A percentile compares a stretch with the other conserved stretches of the same genome.
These are phyloP conservation scores for Phrynocephalus guinanensis DNA, from an alignment of 2,797 vertebrate species.

Conservation along the genomic window DNA sequence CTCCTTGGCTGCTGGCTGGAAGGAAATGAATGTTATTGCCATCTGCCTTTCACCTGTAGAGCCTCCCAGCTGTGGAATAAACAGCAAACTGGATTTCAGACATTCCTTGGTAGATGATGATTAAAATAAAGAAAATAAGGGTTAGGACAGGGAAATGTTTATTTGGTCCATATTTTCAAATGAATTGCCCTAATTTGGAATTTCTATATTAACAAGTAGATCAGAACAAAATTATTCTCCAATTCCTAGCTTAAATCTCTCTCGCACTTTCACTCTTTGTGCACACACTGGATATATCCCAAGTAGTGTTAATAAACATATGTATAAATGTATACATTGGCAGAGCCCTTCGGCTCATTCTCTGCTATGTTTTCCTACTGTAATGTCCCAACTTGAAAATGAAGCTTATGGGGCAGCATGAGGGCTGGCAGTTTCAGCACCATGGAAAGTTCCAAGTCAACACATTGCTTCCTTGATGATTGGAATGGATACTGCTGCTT, in stretches of 20 bases:
- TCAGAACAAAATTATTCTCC: neutral
- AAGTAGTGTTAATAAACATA: neutral
- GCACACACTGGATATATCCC: neutral
- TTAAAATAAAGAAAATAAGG: too few relatives aligned
- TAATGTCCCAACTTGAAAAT: neutral
- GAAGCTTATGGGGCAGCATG: neutral
- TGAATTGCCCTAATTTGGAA: neutral
- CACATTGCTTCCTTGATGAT: neutral
- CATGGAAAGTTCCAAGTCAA: neutral
- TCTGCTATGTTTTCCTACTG: neutral
- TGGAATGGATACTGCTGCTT: neutral
- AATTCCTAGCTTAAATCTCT: neutral
- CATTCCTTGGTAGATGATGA: too few relatives aligned
- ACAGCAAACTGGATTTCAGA: too few relatives aligned
- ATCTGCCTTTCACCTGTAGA: too few relatives aligned
- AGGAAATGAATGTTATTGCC: too few relatives aligned
- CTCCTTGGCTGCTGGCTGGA: too few relatives aligned
- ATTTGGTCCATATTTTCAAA: neutral
- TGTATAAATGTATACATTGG: neutral
- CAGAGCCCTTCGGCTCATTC: neutral
- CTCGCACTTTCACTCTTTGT: too few relatives aligned
- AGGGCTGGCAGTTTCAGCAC: neutral
- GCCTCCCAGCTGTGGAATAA: too few relatives aligned
- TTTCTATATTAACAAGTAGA: neutral
- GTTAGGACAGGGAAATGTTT: neutral